Conservation (phyloP, 2,797 vertebrate species). For the Gastrophryne carolinensis region DNA sequence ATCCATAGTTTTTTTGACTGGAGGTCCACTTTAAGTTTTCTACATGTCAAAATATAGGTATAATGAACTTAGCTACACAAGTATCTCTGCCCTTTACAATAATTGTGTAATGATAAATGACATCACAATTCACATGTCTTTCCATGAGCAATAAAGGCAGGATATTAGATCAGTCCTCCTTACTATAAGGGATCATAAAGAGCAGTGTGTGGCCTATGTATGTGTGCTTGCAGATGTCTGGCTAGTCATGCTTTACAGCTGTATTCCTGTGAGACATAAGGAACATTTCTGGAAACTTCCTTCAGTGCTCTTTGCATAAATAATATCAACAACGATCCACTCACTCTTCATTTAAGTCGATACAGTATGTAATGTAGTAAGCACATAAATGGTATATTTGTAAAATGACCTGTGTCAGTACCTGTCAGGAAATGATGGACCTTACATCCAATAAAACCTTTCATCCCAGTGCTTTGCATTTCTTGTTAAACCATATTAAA, state of each 20-base stretch:
- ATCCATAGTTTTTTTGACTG: too few species aligned
- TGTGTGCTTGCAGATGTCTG: slow-evolving; percentile 32
- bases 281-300: not conserved
- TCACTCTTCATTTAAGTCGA: slow-evolving; percentile 8
- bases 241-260: slow-evolving; percentile 26
- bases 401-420: too few species aligned
- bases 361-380: not conserved
- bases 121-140: too few species aligned
- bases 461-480: too few species aligned
- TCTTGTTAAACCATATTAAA: too few species aligned
- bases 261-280: slow-evolving; percentile 33
- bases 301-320: slow-evolving; percentile 16
- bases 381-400: not conserved
- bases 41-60: too few species aligned
- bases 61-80: too few species aligned
- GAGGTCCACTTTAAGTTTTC: too few species aligned
- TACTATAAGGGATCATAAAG: slow-evolving; percentile 26
- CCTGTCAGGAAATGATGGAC: too few species aligned
- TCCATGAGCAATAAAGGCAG: slow-evolving; percentile 11
- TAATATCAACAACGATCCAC: slow-evolving; percentile 7
- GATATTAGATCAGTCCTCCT: slow-evolving; percentile 30
- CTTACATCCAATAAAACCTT: too few species aligned
- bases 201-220: slow-evolving; percentile 14
- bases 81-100: too few species aligned
- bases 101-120: too few species aligned